Percentiles rank a stretch among this genome's conserved stretches.
phyloP scores from a whole-genome alignment of 2,888 invertebrate species.

The Drosophila rubida region DNA sequence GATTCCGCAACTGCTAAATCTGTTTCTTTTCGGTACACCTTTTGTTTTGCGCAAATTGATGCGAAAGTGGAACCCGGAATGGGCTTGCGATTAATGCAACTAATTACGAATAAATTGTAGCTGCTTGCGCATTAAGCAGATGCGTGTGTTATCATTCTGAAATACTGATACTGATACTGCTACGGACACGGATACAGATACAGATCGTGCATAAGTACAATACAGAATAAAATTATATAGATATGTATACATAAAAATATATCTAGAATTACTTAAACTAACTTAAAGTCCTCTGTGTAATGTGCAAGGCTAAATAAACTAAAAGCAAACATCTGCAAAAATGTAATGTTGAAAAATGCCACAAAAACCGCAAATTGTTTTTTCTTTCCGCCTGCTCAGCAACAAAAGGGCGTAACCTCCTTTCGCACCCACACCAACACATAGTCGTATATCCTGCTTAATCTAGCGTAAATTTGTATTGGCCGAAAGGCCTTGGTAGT shows the following conservation, averaged over 20 bases:
- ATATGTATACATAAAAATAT: slow-evolving; percentile 32
- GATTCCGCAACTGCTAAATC: neutral
- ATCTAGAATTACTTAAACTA: slow-evolving; percentile 53
- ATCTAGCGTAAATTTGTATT: slow-evolving; percentile 76
- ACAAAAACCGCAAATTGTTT: slow-evolving; percentile 70
- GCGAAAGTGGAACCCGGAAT: slow-evolving; percentile 22
- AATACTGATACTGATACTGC: slow-evolving; percentile 40
- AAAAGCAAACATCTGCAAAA: slow-evolving; percentile 54
- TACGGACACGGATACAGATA: slow-evolving; percentile 38
- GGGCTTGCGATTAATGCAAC: slow-evolving; percentile 12
- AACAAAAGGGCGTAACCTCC: slow-evolving; percentile 51
- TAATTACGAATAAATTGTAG: slow-evolving; percentile 58
- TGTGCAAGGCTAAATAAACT: slow-evolving; percentile 69
- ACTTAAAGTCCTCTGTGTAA: slow-evolving; percentile 61
- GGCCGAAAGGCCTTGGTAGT: slow-evolving; percentile 48
- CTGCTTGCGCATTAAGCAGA: slow-evolving; percentile 11
- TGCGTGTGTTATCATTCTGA: slow-evolving; percentile 47
- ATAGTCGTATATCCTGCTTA: slow-evolving; percentile 60
- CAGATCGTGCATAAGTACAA: slow-evolving; percentile 63
- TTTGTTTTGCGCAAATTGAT: neutral
- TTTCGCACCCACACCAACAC: slow-evolving; percentile 4
- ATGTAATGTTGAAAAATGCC: slow-evolving; percentile 71
- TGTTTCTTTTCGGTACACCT: neutral
- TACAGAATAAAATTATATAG: slow-evolving; percentile 32
- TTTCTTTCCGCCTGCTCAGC: slow-evolving; percentile 39